These are phyloP conservation scores for Monochamus alternatus DNA, from an alignment of 2,888 invertebrate species.

Conservation along the genomic window DNA sequence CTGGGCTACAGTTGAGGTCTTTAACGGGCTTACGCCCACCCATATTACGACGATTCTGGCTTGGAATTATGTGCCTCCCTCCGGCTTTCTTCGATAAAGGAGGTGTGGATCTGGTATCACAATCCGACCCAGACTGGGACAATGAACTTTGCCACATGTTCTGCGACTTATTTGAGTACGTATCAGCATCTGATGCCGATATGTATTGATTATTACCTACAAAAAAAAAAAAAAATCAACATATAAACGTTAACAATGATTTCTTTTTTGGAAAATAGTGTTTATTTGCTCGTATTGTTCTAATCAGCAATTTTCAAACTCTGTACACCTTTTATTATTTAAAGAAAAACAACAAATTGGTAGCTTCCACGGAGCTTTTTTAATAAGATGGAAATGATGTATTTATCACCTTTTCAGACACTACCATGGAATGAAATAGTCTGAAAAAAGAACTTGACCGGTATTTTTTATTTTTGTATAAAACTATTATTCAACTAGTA, in stretches of 20 bases:
- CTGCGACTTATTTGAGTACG: conserved; percentile 64
- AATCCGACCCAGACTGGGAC: conserved; percentile 68
- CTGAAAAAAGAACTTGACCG: no score
- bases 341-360: no score
- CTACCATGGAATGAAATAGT: no score
- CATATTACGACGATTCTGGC: conserved; percentile 81
- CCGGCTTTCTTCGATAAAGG: conserved; percentile 60
- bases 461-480: no score
- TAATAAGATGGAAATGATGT: no score
- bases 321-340: no score
- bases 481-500: no score
- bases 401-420: no score
- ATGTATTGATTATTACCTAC: conserved; percentile 70
- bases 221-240: conserved; percentile 38
- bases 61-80: conserved; percentile 51
- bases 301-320: no score
- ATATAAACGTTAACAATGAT: not conserved
- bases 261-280: not conserved
- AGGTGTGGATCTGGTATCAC: conserved; percentile 66
- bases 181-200: conserved; percentile 67
- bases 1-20: conserved; percentile 85
- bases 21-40: conserved; percentile 88
- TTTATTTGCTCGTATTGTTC: not conserved
- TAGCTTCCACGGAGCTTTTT: no score
- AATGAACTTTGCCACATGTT: conserved; percentile 67